Evolutionary conservation across 2,888 invertebrate species (phyloP), one percentile per base, ranked within the genome.

Genomic region (Rhaphigaster nebulosa): DNA sequence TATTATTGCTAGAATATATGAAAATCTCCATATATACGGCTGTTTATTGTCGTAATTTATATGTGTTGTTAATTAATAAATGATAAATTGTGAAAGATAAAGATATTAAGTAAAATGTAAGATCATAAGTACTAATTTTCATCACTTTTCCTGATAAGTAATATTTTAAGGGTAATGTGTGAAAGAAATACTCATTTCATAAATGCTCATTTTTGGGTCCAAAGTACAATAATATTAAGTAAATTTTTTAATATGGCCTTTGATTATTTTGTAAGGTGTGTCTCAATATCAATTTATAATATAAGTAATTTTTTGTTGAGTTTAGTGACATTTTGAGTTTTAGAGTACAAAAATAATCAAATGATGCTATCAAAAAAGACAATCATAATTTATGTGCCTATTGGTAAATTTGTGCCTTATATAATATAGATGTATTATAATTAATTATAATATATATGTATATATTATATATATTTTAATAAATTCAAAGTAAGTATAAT

Each of bases 351-450:
- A 89, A 65, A n/a, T 41, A 65, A 88, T 54, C 60, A 56, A 87
- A 89, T 23, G 23, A 76, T 76, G 38, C 52, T 54, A 70, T 89
- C 29, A 76, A 76, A 88, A 89, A 89, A 89, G 89, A 89, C 89
- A 76, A 76, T 76, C 52, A 89, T 60, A 76, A 76, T 60, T 41
- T 13, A 70, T 80, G 89, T 89, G 89, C 89, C 89, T 89, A 52
- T 65, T 89, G 60, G 41, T 89, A 80, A 89, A 45, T 26, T 45
- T 89, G 89, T 89, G 89, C 89, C 89, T 89, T 89, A 80, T 65
- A 29, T 65, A 41, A 65, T 89, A 23, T 54, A 26, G n/a, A n/a
- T 34, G 12, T 60, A 29, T 29, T 1, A 26, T n/a, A n/a, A n/a
- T n/a, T n/a, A n/a, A n/a, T n/a, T n/a, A n/a, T n/a, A n/a, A n/a